These are phyloP conservation scores for Chionis minor DNA, from an alignment of 2,113 vertebrate species.

Conservation along the genomic window DNA sequence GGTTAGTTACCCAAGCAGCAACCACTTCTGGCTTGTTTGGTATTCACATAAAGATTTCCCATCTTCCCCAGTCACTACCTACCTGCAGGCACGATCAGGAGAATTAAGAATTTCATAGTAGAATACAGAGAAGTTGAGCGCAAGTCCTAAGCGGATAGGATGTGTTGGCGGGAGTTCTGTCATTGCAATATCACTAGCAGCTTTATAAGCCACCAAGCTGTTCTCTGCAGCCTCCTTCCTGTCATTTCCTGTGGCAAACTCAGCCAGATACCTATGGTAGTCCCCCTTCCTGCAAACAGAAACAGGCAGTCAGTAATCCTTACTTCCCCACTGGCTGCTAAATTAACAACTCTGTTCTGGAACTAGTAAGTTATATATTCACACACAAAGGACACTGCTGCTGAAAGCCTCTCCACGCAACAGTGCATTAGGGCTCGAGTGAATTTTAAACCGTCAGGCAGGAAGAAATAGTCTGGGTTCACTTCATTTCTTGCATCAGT, in stretches of 20 bases:
- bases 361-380: not conserved
- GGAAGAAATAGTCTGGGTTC: not conserved
- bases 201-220: constrained; percentile 97
- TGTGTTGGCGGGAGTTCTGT: constrained; percentile 95
- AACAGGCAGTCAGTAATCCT: not conserved
- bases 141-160: constrained; percentile 96
- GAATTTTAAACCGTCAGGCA: not conserved
- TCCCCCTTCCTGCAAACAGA: constrained; percentile 90
- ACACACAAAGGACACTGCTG: not conserved
- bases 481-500: not conserved
- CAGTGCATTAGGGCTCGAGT: not conserved
- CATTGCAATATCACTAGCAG: constrained; percentile 96
- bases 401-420: not conserved
- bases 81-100: constrained; percentile 99
- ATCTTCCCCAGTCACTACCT: not conserved
- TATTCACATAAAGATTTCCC: not conserved
- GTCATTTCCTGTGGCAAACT: constrained; percentile 97
- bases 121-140: constrained; percentile 99
- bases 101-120: constrained; percentile 99
- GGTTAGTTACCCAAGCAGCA: not conserved
- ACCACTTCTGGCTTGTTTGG: not conserved
- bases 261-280: constrained; percentile 98
- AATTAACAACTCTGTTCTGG: not conserved
- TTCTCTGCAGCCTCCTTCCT: constrained; percentile 99
- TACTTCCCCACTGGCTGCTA: not conserved